Conservation (phyloP, 2,888 invertebrate genomes). For the Ommatoiulus sabulosus region DNA sequence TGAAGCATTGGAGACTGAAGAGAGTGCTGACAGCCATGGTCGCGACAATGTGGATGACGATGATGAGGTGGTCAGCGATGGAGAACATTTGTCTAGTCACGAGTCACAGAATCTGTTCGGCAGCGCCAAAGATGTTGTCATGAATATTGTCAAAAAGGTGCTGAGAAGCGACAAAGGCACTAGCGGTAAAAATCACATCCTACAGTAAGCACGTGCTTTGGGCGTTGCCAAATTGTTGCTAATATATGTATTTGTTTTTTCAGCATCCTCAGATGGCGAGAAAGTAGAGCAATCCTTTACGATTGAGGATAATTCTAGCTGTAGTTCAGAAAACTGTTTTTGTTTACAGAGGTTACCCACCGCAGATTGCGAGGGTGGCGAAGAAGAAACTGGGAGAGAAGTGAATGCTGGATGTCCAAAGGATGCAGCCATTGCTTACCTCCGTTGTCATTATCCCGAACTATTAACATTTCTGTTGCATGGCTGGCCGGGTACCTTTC, state of each 20-base stretch:
- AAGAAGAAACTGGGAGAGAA: not conserved
- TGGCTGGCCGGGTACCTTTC: not conserved
- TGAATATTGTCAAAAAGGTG: conserved; percentile 91
- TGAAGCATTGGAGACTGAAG: conserved; percentile 72
- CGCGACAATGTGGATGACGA: conserved; percentile 64
- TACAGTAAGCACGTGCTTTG: too few relatives aligned
- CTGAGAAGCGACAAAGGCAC: conserved; percentile 74
- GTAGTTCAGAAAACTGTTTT: not conserved
- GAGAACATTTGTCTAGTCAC: conserved; percentile 41
- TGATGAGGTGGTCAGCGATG: conserved; percentile 66
- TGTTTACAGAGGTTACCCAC: conserved; percentile 20
- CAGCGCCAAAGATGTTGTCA: conserved; percentile 89
- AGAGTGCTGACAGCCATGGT: conserved; percentile 68
- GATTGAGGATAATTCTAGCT: not conserved
- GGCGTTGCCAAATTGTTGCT: too few relatives aligned
- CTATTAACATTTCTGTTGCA: not conserved
- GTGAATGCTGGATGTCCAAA: not conserved
- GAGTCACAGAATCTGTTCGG: conserved; percentile 71
- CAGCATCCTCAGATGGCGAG: not conserved
- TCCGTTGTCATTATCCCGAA: conserved; percentile 1
- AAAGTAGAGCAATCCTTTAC: not conserved
- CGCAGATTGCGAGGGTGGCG: not conserved
- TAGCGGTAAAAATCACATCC: conserved; percentile 13
- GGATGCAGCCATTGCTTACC: not conserved
- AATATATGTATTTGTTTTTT: not conserved